Base-by-base conservation (phyloP, 2,113 vertebrate species). In the Campylorhamphus procurvoides region DNA sequence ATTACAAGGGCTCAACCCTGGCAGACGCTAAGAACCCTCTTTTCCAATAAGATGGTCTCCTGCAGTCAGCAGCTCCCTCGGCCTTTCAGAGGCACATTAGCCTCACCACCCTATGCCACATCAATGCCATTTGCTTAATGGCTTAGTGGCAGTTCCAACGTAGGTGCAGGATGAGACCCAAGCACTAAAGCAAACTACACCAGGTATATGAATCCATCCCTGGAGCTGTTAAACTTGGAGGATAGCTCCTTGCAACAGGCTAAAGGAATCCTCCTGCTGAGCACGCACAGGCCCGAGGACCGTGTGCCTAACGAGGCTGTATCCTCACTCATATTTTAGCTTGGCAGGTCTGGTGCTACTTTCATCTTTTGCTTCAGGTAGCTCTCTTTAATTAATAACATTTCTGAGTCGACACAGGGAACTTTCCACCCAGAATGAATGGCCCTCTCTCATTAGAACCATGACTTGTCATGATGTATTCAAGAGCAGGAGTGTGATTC, bases 341-440 rank as follows among this genome's bases (percentile, higher is more conserved):
- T 82, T 97, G 97, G 98, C 98, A 98, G 97, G 94, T 97, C 94
- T 74, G 72, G 94, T 72, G 97, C 94, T 90, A 87, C 96, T 92
- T 97, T 96, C 96, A 98, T 97, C 91, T 97, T 95, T 96, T 97
- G 97, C 97, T 98, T 98, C 98, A 98, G 97, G 98, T 98, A 98
- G 96, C 96, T 98, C 96, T 97, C 98, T 98, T 98, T 98, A 98
- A 98, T 98, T 98, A 98, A 98, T 97, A 97, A 96, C 97, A 97
- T 98, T 96, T 96, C 97, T 97, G 88, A 93, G 97, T 91, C 96
- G 97, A 97, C 97, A 97, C 97, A 97, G 97, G 96, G 97, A 98
- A 98, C 97, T 97, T 98, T 97, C 95, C 97, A 98, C 94, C 96
- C 96, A 98, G 98, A 98, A 98, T 97, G 98, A 98, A 98, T 98